phyloP scores from a whole-genome alignment of 2,113 vertebrate species.

The Zootoca vivipara region DNA sequence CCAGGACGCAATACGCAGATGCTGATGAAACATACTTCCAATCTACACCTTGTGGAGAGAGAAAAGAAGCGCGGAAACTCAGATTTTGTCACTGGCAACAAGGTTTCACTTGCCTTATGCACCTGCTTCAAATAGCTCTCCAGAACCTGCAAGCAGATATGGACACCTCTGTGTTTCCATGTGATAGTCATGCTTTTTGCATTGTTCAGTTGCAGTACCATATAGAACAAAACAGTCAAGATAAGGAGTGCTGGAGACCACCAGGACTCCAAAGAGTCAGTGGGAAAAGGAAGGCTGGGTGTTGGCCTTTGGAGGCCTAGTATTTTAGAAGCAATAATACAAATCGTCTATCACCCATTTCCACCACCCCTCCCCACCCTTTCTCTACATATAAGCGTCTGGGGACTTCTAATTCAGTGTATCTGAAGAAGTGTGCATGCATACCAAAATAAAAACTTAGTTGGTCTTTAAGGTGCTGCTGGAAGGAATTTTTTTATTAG shows the following conservation, averaged over 20 bases:
- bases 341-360: too few species aligned
- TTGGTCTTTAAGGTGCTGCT: too few species aligned
- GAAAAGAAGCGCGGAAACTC: background rate
- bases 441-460: too few species aligned
- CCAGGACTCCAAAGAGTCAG: background rate
- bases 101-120: background rate
- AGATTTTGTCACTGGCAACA: background rate
- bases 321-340: background rate
- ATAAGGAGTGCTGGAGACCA: background rate
- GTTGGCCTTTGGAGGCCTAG: background rate
- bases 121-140: background rate
- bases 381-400: too few species aligned
- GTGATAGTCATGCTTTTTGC: background rate
- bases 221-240: background rate
- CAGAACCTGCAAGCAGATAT: background rate
- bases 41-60: conserved; percentile 3
- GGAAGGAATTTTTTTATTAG: too few species aligned
- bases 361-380: too few species aligned
- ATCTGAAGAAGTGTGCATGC: too few species aligned
- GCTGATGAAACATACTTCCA: background rate
- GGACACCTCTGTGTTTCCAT: background rate
- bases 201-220: background rate
- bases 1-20: background rate
- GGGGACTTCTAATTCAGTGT: too few species aligned
- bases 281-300: background rate